Conservation (phyloP, 2,113 vertebrate genomes). For the Notiomystis cincta region DNA sequence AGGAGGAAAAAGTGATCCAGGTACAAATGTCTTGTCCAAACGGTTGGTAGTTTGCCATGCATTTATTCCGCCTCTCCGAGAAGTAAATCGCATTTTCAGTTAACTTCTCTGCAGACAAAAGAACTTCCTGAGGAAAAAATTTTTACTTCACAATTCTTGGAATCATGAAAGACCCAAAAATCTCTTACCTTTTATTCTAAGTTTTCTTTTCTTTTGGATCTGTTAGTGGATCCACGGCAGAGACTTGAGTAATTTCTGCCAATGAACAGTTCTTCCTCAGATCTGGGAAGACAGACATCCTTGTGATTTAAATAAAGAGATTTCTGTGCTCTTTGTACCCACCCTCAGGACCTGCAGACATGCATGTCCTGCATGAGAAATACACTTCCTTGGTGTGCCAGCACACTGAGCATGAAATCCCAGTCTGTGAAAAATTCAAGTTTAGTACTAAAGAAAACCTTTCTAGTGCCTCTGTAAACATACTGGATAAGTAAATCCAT, state of each 20-base stretch:
- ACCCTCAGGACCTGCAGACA: not conserved
- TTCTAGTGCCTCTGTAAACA: not conserved
- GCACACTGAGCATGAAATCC: not conserved
- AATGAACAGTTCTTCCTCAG: not conserved
- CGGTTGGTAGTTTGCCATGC: not conserved
- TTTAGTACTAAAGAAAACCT: not conserved
- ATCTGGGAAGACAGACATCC: not conserved
- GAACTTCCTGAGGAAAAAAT: not conserved
- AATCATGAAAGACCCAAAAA: not conserved
- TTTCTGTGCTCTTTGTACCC: not conserved
- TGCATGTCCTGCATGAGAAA: not conserved
- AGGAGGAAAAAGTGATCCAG: not conserved
- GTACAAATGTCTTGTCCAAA: not conserved
- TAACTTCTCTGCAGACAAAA: not conserved
- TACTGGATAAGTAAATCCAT: not conserved
- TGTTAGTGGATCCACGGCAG: not conserved
- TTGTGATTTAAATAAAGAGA: not conserved
- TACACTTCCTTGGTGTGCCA: not conserved
- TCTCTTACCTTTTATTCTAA: not conserved
- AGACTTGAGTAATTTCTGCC: not conserved
- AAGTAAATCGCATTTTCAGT: not conserved
- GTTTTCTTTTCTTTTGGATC: not conserved
- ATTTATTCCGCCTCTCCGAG: not conserved
- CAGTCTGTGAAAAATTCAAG: not conserved
- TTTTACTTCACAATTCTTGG: not conserved